Percentiles rank a stretch among this genome's conserved stretches.
Conservation (phyloP, 1,140 invertebrate species). For the Drosophila littoralis region DNA sequence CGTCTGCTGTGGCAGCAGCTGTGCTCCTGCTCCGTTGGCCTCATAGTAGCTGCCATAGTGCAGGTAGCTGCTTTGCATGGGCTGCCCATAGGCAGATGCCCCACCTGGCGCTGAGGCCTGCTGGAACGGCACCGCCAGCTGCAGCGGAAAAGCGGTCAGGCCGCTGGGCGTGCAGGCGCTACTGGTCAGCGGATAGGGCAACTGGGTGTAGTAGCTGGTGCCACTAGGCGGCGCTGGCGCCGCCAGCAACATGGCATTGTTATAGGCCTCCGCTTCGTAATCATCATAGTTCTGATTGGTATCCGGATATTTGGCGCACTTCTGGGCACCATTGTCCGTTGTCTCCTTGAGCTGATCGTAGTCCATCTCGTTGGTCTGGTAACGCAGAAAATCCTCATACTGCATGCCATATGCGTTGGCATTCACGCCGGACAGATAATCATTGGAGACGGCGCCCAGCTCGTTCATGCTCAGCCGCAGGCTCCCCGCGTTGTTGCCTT, state of each 20-base stretch:
- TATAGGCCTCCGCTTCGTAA: slow-evolving; percentile 86
- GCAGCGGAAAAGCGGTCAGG: slow-evolving; percentile 64
- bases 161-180: slow-evolving; percentile 13
- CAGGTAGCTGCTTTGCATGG: slow-evolving; percentile 69
- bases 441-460: slow-evolving; percentile 46
- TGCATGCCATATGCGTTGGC: slow-evolving; percentile 70
- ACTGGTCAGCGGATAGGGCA: slow-evolving; percentile 59
- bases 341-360: slow-evolving; percentile 61
- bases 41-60: slow-evolving; percentile 78
- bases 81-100: slow-evolving; percentile 51
- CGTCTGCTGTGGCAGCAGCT: slow-evolving; percentile 30
- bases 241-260: slow-evolving; percentile 84
- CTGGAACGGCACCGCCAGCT: slow-evolving; percentile 76
- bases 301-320: slow-evolving; percentile 88
- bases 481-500: slow-evolving; percentile 45
- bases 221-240: slow-evolving; percentile 33
- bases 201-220: slow-evolving; percentile 73
- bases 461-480: slow-evolving; percentile 58
- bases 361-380: slow-evolving; percentile 65
- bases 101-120: slow-evolving; percentile 43
- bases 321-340: slow-evolving; percentile 85
- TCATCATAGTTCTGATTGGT: slow-evolving; percentile 84
- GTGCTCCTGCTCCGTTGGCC: slow-evolving; percentile 32
- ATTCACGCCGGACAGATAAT: slow-evolving; percentile 54
- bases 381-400: slow-evolving; percentile 78